A percentile compares a stretch with the other conserved stretches of the same genome.
Evolutionary conservation across 2,888 invertebrate genomes (phyloP).

Genomic region (Sarcophaga variegata): DNA sequence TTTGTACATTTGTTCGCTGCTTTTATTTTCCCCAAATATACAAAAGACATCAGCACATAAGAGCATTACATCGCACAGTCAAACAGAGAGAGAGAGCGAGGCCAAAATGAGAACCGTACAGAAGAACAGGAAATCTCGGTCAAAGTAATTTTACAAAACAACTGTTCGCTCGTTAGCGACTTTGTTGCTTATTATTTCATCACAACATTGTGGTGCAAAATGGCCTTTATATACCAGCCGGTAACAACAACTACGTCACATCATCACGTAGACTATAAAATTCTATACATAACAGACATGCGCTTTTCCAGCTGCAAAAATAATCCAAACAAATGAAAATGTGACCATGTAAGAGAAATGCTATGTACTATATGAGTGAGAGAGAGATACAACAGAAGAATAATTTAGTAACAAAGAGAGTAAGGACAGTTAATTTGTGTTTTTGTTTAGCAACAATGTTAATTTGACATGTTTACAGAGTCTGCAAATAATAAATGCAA

Average conservation of each 20-base stretch:
- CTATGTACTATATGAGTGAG: background rate
- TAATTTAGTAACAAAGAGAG: conserved; percentile 8
- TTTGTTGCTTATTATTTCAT: conserved; percentile 46
- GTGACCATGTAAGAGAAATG: conserved; percentile 15
- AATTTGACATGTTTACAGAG: conserved; percentile 66
- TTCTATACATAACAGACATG: conserved; percentile 36
- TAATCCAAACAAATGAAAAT: conserved; percentile 11
- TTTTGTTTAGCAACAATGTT: conserved; percentile 64
- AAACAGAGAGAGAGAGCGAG: conserved; percentile 27
- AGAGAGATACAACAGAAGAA: background rate
- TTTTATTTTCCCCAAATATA: conserved; percentile 34
- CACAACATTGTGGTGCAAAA: conserved; percentile 56
- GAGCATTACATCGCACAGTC: conserved; percentile 40
- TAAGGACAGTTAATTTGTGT: conserved; percentile 3
- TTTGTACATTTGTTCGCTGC: background rate
- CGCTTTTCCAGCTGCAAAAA: conserved; percentile 18
- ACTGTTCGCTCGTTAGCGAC: conserved; percentile 57
- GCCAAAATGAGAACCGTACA: conserved; percentile 37
- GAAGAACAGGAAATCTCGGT: conserved; percentile 77
- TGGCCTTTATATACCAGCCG: conserved; percentile 50
- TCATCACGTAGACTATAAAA: conserved; percentile 44
- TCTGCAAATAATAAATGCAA: conserved; percentile 60
- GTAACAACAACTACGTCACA: conserved; percentile 63
- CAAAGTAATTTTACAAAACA: conserved; percentile 82
- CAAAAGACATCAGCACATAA: conserved; percentile 21